Conservation (phyloP, 2,888 invertebrate species). For the Iselma pallidipennis region DNA sequence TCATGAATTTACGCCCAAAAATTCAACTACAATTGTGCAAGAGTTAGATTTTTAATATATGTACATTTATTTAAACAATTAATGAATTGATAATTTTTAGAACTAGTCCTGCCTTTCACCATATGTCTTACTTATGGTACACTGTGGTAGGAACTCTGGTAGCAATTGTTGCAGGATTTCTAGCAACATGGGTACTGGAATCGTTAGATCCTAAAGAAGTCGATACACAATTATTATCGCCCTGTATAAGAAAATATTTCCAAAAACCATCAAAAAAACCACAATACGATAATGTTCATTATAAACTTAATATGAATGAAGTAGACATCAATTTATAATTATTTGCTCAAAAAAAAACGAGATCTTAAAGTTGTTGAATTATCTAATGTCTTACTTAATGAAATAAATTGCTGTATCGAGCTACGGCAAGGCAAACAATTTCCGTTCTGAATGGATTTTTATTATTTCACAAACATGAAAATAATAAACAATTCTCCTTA, state of each 20-base stretch:
- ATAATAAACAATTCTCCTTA: no score
- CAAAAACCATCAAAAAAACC: no score
- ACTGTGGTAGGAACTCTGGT: constrained; percentile 65
- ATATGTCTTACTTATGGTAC: constrained; percentile 74
- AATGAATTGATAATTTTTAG: not conserved
- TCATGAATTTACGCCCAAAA: not conserved
- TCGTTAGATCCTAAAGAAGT: constrained; percentile 59
- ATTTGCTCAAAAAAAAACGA: no score
- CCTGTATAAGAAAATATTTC: no score
- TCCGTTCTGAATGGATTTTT: no score
- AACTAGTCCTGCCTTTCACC: constrained; percentile 63
- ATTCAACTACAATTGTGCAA: not conserved
- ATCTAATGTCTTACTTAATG: no score
- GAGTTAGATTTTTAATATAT: not conserved
- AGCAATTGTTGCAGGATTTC: constrained; percentile 61
- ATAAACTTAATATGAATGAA: constrained; percentile 59
- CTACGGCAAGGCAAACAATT: no score
- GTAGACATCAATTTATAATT: constrained; percentile 49
- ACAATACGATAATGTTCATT: no score
- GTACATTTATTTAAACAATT: not conserved
- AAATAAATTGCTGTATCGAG: no score
- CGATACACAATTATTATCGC: constrained; percentile 59
- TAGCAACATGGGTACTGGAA: constrained; percentile 62
- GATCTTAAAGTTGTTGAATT: constrained; percentile 46
- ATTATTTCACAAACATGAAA: no score